Percentiles rank a stretch among this genome's conserved stretches.
These are phyloP conservation scores for Alloplasta piceator DNA, from an alignment of 2,888 invertebrate genomes.

Conservation along the genomic window DNA sequence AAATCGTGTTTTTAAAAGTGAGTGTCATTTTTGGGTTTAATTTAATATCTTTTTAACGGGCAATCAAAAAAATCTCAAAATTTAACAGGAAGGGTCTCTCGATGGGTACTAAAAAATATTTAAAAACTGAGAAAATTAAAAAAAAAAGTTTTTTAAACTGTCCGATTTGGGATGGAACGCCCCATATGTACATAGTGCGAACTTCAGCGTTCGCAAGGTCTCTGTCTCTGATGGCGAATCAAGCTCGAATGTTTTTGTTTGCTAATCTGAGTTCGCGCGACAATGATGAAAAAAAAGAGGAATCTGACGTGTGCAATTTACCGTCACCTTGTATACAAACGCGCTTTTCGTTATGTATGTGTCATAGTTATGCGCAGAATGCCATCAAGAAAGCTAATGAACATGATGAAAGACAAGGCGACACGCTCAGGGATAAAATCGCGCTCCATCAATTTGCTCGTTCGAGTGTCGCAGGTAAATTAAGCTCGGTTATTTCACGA, in stretches of 20 bases:
- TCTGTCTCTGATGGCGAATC: slow-evolving; percentile 17
- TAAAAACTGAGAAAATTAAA: too few species aligned
- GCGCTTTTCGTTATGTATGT: background rate
- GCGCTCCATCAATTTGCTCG: background rate
- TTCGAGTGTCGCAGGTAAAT: background rate
- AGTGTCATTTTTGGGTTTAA: too few species aligned
- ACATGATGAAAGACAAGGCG: slow-evolving; percentile 16
- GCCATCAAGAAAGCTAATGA: too few species aligned
- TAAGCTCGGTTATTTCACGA: background rate
- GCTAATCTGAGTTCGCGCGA: slow-evolving; percentile 8
- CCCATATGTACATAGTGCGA: too few species aligned
- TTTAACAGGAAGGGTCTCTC: too few species aligned
- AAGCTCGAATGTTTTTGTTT: slow-evolving; percentile 26
- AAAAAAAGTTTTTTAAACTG: too few species aligned
- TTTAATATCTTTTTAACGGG: too few species aligned
- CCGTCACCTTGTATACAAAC: slow-evolving; percentile 9
- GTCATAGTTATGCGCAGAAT: too few species aligned
- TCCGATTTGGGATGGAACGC: too few species aligned
- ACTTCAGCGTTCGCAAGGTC: slow-evolving; percentile 35
- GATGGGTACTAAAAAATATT: too few species aligned
- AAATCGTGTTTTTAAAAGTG: too few species aligned
- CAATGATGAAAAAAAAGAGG: slow-evolving; percentile 20
- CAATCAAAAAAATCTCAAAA: too few species aligned
- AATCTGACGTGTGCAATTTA: slow-evolving; percentile 20
- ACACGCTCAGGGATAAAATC: slow-evolving; percentile 3